A percentile compares a stretch with the other conserved stretches of the same genome.
These are phyloP conservation scores for Myopa testacea DNA, from an alignment of 2,888 invertebrate genomes.

Conservation along the genomic window DNA sequence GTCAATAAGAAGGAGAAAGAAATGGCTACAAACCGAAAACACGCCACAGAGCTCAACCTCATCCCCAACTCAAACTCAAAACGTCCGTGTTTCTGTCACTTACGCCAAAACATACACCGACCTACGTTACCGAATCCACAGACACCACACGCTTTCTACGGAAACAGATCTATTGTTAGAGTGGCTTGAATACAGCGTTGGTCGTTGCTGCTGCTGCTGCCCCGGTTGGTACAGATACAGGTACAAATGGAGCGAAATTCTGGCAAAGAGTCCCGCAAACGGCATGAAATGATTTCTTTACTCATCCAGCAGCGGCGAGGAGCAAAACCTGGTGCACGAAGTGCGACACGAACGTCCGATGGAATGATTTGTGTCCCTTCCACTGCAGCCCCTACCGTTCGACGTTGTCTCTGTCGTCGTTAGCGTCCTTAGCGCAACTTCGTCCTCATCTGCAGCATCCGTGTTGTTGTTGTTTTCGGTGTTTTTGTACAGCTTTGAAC, in stretches of 20 bases:
- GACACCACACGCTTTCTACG: neutral
- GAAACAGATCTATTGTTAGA: constrained; percentile 32
- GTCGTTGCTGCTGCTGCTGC: constrained; percentile 1
- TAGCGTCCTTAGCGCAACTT: neutral
- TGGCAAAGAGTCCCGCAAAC: constrained; percentile 27
- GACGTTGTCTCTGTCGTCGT: neutral
- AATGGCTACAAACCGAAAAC: constrained; percentile 26
- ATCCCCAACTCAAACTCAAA: constrained; percentile 9
- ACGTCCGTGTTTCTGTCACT: constrained; percentile 34
- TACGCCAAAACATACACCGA: constrained; percentile 14
- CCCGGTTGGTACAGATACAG: neutral
- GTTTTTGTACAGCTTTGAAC: neutral
- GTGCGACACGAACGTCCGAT: constrained; percentile 45
- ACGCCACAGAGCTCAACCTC: constrained; percentile 6
- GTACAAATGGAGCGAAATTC: constrained; percentile 32
- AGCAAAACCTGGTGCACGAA: neutral
- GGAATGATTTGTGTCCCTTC: constrained; percentile 54
- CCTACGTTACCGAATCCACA: neutral
- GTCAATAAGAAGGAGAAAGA: constrained; percentile 15
- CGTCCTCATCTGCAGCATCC: neutral
- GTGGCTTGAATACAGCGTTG: constrained; percentile 12
- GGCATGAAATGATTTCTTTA: constrained; percentile 28
- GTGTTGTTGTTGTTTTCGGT: neutral
- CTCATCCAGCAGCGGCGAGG: neutral
- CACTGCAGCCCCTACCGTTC: constrained; percentile 13